These are phyloP conservation scores for Oreohelix idahoensis DNA, from an alignment of 1,140 invertebrate species.

Conservation along the genomic window DNA sequence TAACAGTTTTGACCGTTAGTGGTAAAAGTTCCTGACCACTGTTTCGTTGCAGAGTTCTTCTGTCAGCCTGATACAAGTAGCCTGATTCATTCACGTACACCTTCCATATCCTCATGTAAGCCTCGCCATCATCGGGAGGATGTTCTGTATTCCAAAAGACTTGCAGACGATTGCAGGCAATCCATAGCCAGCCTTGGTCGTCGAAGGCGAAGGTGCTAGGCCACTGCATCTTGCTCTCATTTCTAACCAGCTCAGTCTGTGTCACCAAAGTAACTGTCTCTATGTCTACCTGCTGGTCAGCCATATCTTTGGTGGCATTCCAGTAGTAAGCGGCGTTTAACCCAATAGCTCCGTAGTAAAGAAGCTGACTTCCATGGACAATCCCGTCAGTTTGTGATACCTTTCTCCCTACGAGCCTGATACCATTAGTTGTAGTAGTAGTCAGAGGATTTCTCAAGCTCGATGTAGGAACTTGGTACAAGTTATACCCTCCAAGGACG, in stretches of 20 bases:
- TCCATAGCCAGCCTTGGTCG: slow-evolving; percentile 17
- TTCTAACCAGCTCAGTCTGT: background rate
- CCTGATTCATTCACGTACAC: slow-evolving; percentile 6
- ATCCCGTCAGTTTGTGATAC: background rate
- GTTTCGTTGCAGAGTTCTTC: background rate
- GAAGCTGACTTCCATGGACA: background rate
- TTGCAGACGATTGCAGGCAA: slow-evolving; percentile 17
- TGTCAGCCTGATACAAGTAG: slow-evolving; percentile 32
- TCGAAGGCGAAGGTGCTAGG: slow-evolving; percentile 10
- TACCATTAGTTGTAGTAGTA: background rate
- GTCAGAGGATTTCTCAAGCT: background rate
- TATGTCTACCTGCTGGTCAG: background rate
- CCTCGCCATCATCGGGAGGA: slow-evolving; percentile 9
- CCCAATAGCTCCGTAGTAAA: slow-evolving; percentile 10
- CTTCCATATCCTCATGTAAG: slow-evolving; percentile 13
- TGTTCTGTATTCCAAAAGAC: background rate
- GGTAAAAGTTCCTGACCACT: background rate
- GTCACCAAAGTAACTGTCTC: background rate
- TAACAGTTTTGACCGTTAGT: background rate
- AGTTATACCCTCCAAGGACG: slow-evolving; percentile 26
- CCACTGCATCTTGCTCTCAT: slow-evolving; percentile 32
- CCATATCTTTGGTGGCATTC: slow-evolving; percentile 7
- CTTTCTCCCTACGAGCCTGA: background rate
- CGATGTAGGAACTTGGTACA: slow-evolving; percentile 38
- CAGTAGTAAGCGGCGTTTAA: background rate